Percentiles rank a stretch among this genome's conserved stretches.
phyloP scores from a whole-genome alignment of 2,797 vertebrate species.

The Anguilla anguilla region DNA sequence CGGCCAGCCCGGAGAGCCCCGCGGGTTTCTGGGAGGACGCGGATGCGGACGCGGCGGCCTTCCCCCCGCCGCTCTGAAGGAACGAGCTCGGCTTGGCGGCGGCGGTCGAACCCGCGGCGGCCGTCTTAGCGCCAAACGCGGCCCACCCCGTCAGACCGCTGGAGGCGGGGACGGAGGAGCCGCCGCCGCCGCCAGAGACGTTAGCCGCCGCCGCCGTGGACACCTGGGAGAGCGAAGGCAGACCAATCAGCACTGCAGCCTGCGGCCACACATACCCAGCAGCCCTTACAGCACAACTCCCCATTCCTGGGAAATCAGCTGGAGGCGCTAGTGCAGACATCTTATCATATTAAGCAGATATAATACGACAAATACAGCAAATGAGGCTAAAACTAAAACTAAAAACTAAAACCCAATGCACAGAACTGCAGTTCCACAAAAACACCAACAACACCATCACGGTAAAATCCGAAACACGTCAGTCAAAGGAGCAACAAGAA shows the following conservation, averaged over 20 bases:
- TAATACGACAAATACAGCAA: background rate
- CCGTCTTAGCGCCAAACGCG: conserved; percentile 89
- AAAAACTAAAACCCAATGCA: background rate
- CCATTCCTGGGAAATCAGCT: background rate
- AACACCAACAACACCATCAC: no score
- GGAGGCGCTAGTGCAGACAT: background rate
- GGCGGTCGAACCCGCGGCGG: conserved; percentile 61
- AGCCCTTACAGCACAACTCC: background rate
- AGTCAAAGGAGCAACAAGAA: background rate
- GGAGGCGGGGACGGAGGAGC: conserved; percentile 76
- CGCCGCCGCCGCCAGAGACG: conserved; percentile 58
- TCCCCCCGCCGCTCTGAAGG: conserved; percentile 73
- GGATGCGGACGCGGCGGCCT: conserved; percentile 71
- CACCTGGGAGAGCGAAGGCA: conserved; percentile 64
- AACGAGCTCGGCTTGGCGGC: conserved; percentile 81
- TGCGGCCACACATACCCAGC: background rate
- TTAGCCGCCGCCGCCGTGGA: conserved; percentile 79
- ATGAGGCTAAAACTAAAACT: background rate
- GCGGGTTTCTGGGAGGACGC: conserved; percentile 80
- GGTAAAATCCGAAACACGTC: no score
- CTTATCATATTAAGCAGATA: background rate
- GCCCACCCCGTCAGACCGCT: conserved; percentile 95
- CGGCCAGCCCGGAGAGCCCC: conserved; percentile 81
- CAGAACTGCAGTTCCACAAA: background rate
- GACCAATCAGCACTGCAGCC: background rate